Evolutionary conservation across 2,113 vertebrate genomes (phyloP).

Genomic region (Nycticryphes semicollaris): DNA sequence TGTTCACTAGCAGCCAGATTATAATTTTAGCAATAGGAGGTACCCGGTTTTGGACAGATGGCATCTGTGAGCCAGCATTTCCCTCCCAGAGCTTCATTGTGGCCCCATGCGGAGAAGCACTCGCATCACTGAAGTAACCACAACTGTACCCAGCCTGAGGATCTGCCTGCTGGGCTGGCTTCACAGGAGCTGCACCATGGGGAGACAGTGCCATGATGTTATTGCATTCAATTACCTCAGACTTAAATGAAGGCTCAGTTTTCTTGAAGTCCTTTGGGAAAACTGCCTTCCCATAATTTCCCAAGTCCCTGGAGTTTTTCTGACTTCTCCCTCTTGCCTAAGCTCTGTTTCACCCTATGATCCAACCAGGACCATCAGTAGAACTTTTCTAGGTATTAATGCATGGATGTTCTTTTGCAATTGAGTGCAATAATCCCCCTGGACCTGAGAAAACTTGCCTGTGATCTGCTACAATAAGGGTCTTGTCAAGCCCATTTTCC

Average conservation of each 20-base stretch:
- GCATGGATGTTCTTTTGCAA: neutral
- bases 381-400: constrained; percentile 20
- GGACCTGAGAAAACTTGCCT: constrained; percentile 26
- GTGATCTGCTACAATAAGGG: neutral
- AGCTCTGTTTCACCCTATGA: neutral
- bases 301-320: neutral
- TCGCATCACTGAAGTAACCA: neutral
- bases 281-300: neutral
- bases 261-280: neutral
- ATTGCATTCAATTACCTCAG: neutral
- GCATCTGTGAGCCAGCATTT: neutral
- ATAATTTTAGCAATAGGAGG: constrained; percentile 44
- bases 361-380: neutral
- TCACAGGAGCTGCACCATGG: neutral
- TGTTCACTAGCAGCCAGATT: neutral
- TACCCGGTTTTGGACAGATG: neutral
- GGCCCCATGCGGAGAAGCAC: neutral
- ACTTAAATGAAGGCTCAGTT: neutral
- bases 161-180: neutral
- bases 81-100: constrained; percentile 1
- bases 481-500: neutral
- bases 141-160: neutral
- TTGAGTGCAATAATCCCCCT: neutral
- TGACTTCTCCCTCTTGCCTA: neutral
- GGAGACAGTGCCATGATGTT: neutral